Base-by-base conservation (phyloP, 2,888 invertebrate genomes). In the Hesperia comma region DNA sequence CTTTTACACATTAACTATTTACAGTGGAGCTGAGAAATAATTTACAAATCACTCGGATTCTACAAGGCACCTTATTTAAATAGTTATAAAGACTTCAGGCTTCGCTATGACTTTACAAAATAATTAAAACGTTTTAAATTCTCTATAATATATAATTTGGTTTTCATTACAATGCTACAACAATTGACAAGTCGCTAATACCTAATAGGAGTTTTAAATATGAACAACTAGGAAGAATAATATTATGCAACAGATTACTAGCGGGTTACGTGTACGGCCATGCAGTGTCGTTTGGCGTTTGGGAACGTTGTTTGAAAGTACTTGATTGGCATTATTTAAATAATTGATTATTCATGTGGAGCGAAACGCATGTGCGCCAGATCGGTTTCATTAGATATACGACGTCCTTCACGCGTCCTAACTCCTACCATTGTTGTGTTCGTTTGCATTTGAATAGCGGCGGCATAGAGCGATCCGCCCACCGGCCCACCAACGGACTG, bases 61-160 rank as follows among this genome's bases (percentile, higher is more conserved):
- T 88, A 90, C 83, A 90, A 90, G 90, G 91, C 90, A 91, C 88
- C 90, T 90, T 88, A 91, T 87, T 88, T 86, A 89, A 89, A 90
- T 91, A 89, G 84, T 86, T 83, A 87, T 83, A 85, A 87, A 88
- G 87, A 90, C 87, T 89, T 90, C 87, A 90, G 88, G 92, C 90
- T 90, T 90, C 86, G 81, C 88, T 89, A 88, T 90, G 90, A 91
- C 91, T 91, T 90, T 90, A 91, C 86, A 92, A 83, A 87, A 87
- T 87, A 89, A 88, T 88, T 90, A 90, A 89, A 87, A 84, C 83
- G 83, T 87, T 88, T 83, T 90, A 88, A 88, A 89, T 90, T 89
- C 88, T 91, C 90, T 92, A 92, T 87, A 88, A 91, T 90, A 91
- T 92, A 91, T 90, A 91, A 90, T 92, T 92, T 92, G 92, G 92